Conservation (phyloP, 2,888 invertebrate species). For the Myathropa florea region DNA sequence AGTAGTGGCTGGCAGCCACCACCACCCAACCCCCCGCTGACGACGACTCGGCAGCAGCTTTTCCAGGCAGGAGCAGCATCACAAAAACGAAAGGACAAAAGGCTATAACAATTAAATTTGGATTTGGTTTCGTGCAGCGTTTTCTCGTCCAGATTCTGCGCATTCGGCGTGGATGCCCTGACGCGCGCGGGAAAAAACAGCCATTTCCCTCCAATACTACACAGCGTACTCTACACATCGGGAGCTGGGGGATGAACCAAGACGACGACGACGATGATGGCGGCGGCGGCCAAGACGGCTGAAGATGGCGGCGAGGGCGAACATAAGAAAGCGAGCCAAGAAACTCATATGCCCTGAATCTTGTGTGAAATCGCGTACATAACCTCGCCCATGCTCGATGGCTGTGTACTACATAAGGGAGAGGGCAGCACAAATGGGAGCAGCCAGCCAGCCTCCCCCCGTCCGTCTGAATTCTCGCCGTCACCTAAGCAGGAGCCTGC, state of each 20-base stretch:
- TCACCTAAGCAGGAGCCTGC: constrained; percentile 34
- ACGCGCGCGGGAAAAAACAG: constrained; percentile 64
- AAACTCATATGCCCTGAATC: constrained; percentile 69
- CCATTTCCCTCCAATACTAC: constrained; percentile 29
- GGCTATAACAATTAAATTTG: constrained; percentile 68
- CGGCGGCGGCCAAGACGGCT: not conserved
- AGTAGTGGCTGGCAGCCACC: constrained; percentile 29
- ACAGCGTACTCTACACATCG: not conserved
- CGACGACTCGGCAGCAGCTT: not conserved
- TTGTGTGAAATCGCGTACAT: constrained; percentile 56
- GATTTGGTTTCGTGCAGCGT: constrained; percentile 27
- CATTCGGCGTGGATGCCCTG: constrained; percentile 22
- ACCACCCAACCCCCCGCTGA: not conserved
- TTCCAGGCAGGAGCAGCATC: constrained; percentile 23
- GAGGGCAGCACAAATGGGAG: constrained; percentile 44
- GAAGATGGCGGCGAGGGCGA: not conserved
- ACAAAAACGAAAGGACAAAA: constrained; percentile 45
- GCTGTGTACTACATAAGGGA: constrained; percentile 52
- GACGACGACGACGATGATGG: not conserved
- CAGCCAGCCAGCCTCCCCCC: constrained; percentile 14
- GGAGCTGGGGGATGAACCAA: not conserved
- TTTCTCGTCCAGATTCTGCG: constrained; percentile 47
- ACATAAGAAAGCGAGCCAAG: constrained; percentile 64
- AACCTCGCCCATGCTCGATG: constrained; percentile 68
- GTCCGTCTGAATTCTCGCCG: not conserved